Conservation (phyloP, 2,113 vertebrate species). For the Capreolus pygargus region DNA sequence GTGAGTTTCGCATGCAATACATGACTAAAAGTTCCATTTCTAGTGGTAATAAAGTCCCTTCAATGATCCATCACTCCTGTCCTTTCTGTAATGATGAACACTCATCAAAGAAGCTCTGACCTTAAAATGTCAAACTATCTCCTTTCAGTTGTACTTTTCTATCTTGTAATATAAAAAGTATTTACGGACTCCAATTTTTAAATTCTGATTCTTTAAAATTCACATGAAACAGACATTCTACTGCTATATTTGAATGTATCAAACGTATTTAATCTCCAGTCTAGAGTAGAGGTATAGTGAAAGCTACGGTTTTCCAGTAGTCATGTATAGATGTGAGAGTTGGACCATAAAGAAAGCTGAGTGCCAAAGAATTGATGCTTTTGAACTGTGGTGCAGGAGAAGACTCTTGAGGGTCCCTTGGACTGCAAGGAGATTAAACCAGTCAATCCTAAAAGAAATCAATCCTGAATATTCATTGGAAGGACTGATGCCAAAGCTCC, state of each 20-base stretch:
- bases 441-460: background rate
- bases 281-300: background rate
- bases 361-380: background rate
- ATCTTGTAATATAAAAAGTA: background rate
- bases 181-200: background rate
- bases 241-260: background rate
- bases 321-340: background rate
- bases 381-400: background rate
- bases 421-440: background rate
- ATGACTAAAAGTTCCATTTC: background rate
- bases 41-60: background rate
- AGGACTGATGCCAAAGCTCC: background rate
- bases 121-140: background rate
- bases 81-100: background rate
- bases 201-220: background rate
- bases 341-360: background rate
- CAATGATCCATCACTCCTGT: background rate
- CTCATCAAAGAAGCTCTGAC: background rate
- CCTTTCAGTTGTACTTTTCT: background rate
- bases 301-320: background rate
- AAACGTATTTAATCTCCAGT: background rate
- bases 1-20: background rate
- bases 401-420: background rate
- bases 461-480: background rate
- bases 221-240: background rate